Evolutionary conservation across 2,113 vertebrate genomes (phyloP), one percentile per base, ranked within the genome.

Genomic region (Scomber japonicus): DNA sequence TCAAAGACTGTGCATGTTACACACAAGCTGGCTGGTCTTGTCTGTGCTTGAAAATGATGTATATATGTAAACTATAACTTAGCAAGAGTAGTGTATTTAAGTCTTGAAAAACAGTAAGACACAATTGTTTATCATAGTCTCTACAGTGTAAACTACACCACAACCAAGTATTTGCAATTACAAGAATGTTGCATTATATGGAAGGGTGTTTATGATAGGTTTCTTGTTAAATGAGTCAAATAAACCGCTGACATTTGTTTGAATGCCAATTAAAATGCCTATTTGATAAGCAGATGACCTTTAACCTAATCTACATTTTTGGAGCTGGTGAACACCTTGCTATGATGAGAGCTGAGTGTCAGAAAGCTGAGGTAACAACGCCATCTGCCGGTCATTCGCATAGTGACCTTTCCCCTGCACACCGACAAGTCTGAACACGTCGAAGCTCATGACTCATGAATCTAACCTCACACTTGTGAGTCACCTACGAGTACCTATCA

Each of bases 361-460:
- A 60, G 15, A 73, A 74, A n/a, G 54, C 2, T 71, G 21, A 54
- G 5, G 31, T 1, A 7, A 53, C 48, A 12, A 0, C 78, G 74
- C 88, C 92, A 70, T 31, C 91, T 94, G 74, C 79, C 57, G 92
- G 83, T 17, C 14, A 3, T 2, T 11, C 4, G n/a, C 11, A 14
- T 11, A 31, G 3, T 0, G 61, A 83, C 63, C 30, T 69, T 81
- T 82, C 46, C 35, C 14, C 24, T 27, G 8, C 4, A 48, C 35
- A 50, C 19, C 31, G 17, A 46, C 82, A 19, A 7, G 89, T 71
- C 78, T 24, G 44, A 61, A 71, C 83, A 76, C 62, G 88, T 81
- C 69, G 35, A 75, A 77, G 46, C 76, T 56, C 44, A 40, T 86
- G 90, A 92, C 51, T 92, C 88, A 86, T 31, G 75, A 67, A 13